These are phyloP conservation scores for Echinarachnius parma DNA, from an alignment of 53 echinoderm and acorn worm genomes.

Conservation along the genomic window DNA sequence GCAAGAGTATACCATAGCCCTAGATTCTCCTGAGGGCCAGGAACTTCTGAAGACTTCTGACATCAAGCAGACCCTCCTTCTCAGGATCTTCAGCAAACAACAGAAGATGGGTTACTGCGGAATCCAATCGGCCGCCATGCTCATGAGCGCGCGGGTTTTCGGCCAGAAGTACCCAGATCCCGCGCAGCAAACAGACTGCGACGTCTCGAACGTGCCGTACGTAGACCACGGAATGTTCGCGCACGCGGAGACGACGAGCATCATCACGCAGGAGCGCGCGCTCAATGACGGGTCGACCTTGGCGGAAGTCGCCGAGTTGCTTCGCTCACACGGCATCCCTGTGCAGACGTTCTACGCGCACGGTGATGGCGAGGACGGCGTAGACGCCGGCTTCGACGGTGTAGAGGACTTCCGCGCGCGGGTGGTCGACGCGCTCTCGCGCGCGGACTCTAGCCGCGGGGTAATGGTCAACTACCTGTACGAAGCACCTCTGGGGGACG, in stretches of 20 bases:
- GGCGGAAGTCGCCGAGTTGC: conserved; percentile 17
- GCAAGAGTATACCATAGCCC: too few species aligned
- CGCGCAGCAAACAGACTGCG: conserved; percentile 8
- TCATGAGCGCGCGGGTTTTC: conserved; percentile 50
- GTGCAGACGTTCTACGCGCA: conserved; percentile 12
- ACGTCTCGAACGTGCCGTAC: conserved; percentile 18
- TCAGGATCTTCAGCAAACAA: conserved; percentile 43
- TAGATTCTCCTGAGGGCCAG: conserved; percentile 41
- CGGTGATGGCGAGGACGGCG: conserved; percentile 5
- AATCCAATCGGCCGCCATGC: conserved; percentile 33
- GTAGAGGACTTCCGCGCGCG: conserved; percentile 37
- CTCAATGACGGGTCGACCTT: conserved; percentile 40
- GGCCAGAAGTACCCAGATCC: conserved; percentile 6
- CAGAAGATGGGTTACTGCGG: conserved; percentile 36
- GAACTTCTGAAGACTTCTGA: conserved; percentile 8
- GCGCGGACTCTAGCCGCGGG: conserved; percentile 4
- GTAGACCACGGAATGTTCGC: conserved; percentile 41
- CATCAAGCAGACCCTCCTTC: conserved; percentile 19
- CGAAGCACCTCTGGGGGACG: not conserved
- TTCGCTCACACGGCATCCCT: conserved; percentile 23
- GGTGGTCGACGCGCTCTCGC: conserved; percentile 22
- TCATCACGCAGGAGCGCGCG: conserved; percentile 11
- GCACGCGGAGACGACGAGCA: conserved; percentile 10
- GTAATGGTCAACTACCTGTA: conserved; percentile 49
- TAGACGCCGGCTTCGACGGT: conserved; percentile 1